Evolutionary conservation across 2,113 vertebrate species (phyloP).

Genomic region (Nicator chloris): DNA sequence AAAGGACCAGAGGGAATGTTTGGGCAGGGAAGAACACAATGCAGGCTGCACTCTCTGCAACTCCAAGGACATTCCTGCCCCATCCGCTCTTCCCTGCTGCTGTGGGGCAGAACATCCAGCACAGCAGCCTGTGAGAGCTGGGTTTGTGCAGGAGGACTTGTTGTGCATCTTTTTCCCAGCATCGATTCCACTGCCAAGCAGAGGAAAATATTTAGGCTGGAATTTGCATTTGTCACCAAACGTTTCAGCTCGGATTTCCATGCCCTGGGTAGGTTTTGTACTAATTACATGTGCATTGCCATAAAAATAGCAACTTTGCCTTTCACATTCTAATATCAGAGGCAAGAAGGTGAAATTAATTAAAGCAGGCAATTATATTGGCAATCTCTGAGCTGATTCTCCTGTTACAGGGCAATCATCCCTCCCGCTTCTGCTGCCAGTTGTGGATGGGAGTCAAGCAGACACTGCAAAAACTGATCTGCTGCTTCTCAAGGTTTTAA

Average conservation of each 20-base stretch:
- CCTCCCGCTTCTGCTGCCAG: not conserved
- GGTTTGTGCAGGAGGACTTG: not conserved
- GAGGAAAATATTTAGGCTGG: conserved; percentile 22
- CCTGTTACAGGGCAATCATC: not conserved
- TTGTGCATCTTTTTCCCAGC: not conserved
- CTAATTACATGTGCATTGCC: not conserved
- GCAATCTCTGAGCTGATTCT: not conserved
- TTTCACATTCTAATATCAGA: not conserved
- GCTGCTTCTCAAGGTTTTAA: not conserved
- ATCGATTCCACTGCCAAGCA: not conserved
- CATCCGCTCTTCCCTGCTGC: not conserved
- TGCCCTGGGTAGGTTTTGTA: not conserved
- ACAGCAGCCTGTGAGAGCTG: rapidly evolving
- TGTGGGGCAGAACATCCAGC: not conserved
- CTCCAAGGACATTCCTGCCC: rapidly evolving
- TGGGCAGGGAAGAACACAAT: not conserved
- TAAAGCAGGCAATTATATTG: not conserved
- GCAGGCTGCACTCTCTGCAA: not conserved
- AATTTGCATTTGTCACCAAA: conserved; percentile 24
- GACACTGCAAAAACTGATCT: not conserved
- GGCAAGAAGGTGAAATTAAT: conserved; percentile 35
- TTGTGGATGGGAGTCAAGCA: not conserved
- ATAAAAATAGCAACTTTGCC: not conserved
- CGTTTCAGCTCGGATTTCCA: not conserved
- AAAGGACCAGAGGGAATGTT: not conserved